Base-by-base conservation (phyloP, 2,113 vertebrate genomes). In the Odocoileus hemionus region DNA sequence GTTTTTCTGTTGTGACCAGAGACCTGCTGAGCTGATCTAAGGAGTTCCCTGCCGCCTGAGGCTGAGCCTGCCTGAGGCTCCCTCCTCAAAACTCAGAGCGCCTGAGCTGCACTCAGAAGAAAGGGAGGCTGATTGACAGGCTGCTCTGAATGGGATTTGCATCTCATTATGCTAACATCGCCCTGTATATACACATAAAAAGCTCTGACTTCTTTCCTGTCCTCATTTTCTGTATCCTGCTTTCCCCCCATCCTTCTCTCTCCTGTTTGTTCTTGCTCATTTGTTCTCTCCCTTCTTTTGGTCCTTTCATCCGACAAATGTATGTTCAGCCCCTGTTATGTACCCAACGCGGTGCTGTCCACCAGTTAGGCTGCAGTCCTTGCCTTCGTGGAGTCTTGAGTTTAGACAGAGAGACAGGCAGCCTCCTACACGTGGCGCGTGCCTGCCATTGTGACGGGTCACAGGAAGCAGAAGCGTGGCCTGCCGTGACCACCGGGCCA, bases 11-110 rank as follows among this genome's bases (percentile, higher is more conserved):
- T 47, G 55, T 80, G 52, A n/a, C 47, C 86, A 76, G 47, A 2
- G 14, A 33, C 94, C 80, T 93, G 64, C 93, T 85, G 95, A 88
- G 86, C 70, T 39, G 10, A n/a, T 86, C 64, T 50, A 14, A 95
- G 76, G 11, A 47, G 10, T 47, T 87, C 26, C 6, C 28, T 85
- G 39, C 92, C 23, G 23, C 54, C 50, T 1, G 7, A 89, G n/a
- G 89, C 83, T 55, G 79, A 91, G 76, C 64, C 52, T 26, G 50
- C 70, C 50, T 6, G 14, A 54, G 61, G 57, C 86, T 94, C 50
- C 33, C 3, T 50, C 43, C 33, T 79, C 21, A 0, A 25, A 50
- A 12, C 17, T 78, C 55, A 6, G n/a, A 88, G 45, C 23, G 3
- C 12, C 67, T 45, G 52, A 79, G 91, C 80, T 61, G 26, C 21